Evolutionary conservation across 2,888 invertebrate genomes (phyloP).

Genomic region (Coremacera marginata): DNA sequence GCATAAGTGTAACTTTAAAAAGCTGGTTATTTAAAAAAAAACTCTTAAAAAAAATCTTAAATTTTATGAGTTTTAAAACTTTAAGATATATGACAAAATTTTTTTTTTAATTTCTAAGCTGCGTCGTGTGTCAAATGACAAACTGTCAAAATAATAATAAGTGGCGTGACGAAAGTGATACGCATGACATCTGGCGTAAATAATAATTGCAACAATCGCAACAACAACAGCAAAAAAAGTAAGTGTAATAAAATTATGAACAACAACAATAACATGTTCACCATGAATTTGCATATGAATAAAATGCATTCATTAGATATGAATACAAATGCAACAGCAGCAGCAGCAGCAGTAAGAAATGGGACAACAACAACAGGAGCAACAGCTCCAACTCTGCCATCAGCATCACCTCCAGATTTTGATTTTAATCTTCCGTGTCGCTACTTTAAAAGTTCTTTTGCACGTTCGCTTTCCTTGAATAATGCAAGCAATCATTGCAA

Average conservation of each 20-base stretch:
- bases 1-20: too few relatives aligned
- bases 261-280: background rate
- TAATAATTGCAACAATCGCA: constrained; percentile 1
- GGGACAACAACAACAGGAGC: constrained; percentile 28
- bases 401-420: constrained; percentile 61
- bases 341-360: constrained; percentile 20
- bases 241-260: background rate
- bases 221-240: background rate
- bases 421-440: constrained; percentile 69
- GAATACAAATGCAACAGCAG: background rate
- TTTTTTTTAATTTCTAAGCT: background rate
- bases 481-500: constrained; percentile 59
- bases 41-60: background rate
- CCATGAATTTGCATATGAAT: constrained; percentile 23
- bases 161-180: constrained; percentile 22
- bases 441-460: constrained; percentile 73
- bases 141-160: constrained; percentile 1
- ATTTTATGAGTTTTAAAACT: background rate
- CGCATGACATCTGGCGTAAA: constrained; percentile 26
- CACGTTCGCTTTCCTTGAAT: constrained; percentile 70
- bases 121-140: background rate
- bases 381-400: constrained; percentile 36
- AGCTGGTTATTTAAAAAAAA: background rate
- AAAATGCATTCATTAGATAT: constrained; percentile 22
- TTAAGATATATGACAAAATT: background rate